Conservation (phyloP, 2,113 vertebrate genomes). For the Genyomyrus donnyi region DNA sequence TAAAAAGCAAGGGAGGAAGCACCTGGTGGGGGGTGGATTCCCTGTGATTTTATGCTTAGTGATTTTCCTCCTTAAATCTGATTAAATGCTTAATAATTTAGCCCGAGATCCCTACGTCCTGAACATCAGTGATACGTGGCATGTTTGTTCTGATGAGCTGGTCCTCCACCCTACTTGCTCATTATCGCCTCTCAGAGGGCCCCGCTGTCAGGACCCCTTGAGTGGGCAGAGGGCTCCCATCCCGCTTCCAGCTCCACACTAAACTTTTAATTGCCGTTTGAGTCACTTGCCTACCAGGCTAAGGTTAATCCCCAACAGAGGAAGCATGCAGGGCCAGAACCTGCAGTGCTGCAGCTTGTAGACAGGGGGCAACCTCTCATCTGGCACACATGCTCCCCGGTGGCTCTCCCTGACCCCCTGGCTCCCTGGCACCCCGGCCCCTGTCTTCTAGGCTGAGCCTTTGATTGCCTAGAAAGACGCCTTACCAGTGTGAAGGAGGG, state of each 20-base stretch:
- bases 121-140: not conserved
- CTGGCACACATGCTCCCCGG: not conserved
- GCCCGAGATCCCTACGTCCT: not conserved
- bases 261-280: slow-evolving; percentile 17
- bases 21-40: not conserved
- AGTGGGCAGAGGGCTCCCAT: not conserved
- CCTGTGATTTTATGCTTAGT: not conserved
- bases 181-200: not conserved
- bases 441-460: not conserved
- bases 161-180: not conserved
- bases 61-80: not conserved
- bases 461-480: not conserved
- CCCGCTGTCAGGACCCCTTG: not conserved
- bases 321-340: not conserved
- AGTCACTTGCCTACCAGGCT: not conserved
- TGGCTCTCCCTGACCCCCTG: too few species aligned
- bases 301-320: not conserved
- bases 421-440: not conserved
- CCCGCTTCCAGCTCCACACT: not conserved
- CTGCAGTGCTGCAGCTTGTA: not conserved
- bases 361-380: not conserved
- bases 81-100: not conserved
- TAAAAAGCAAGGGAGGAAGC: not conserved
- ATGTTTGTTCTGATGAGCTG: not conserved
- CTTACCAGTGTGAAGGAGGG: not conserved